Percentiles rank a stretch among this genome's conserved stretches.
Evolutionary conservation across 2,797 vertebrate species (phyloP).

Genomic region (Lateolabrax maculatus): DNA sequence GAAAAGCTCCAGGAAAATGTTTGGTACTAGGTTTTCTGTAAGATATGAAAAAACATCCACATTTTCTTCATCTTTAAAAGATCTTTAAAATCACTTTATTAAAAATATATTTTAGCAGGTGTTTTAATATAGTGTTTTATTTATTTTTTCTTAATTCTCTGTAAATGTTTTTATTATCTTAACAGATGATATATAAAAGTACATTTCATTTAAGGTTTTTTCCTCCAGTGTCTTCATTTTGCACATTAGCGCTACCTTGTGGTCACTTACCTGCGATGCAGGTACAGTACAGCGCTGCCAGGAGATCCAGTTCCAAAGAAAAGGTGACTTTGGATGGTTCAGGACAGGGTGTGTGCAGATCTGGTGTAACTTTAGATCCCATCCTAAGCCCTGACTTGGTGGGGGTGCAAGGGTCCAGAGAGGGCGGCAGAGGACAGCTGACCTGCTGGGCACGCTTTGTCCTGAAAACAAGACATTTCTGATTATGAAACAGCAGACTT

Average conservation of each 20-base stretch:
- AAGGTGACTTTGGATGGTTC: constrained; percentile 90
- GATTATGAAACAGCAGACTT: not conserved
- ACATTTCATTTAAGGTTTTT: not conserved
- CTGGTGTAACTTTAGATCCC: constrained; percentile 84
- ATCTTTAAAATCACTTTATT: not conserved
- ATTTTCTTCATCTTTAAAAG: not conserved
- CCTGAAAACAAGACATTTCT: constrained; percentile 73
- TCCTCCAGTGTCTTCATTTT: not conserved
- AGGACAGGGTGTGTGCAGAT: constrained; percentile 84
- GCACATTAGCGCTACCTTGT: constrained; percentile 49
- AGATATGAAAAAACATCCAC: constrained; percentile 43
- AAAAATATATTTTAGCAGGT: too few relatives aligned
- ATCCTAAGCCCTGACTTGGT: constrained; percentile 79
- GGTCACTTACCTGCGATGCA: constrained; percentile 92
- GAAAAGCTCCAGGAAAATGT: constrained; percentile 97
- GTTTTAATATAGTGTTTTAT: not conserved
- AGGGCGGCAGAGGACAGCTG: constrained; percentile 71
- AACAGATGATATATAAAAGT: not conserved
- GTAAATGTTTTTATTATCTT: not conserved
- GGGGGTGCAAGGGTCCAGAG: constrained; percentile 85
- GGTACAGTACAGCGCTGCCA: constrained; percentile 92
- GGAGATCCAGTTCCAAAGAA: constrained; percentile 87
- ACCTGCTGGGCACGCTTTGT: constrained; percentile 91
- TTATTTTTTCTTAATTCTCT: not conserved
- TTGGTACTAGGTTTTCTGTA: constrained; percentile 96